Evolutionary conservation across 1,140 invertebrate species (phyloP), one percentile per base, ranked within the genome.

Genomic region (Rhagoletis pomonella): DNA sequence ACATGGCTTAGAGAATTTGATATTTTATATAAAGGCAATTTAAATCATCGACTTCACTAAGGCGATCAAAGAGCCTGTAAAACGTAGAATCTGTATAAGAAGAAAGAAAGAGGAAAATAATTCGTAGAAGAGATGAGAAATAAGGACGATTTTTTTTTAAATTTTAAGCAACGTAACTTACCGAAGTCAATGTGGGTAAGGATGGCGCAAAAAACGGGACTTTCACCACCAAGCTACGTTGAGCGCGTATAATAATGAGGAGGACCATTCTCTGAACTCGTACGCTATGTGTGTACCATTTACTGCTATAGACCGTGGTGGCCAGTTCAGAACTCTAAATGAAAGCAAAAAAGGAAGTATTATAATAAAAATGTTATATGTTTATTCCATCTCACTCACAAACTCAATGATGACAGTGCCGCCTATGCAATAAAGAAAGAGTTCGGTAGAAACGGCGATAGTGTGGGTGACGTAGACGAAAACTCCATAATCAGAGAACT

Each of bases 161-260:
- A 55, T 7, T 55, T 55, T 2, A 55, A 7, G 3, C 10, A 0
- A 55, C 5, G 50, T 3, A 60, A 64, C 86, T 47, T 88, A 92
- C 91, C 87, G 91, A 91, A 6, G 90, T 90, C 1, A 92, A 86
- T 0, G 90, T 90, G 81, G 90, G 88, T 84, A 92, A 77, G 0
- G 91, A 92, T 0, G 91, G 91, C 1, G 90, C 91, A 85, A 92
- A 92, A 88, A 92, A 92, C 4, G 91, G 91, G 85, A 92, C 89
- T 86, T 92, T 91, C 1, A 92, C 86, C 0, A 89, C 88, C 0
- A 92, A 86, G 2, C 90, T 88, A 10, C 88, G 59, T 39, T 92
- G 91, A 17, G 91, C 88, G 10, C 91, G 88, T n/a, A 89, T 77
- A 2, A 92, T 87, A 85, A 92, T 89, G 0, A 92, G 86, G 6